Evolutionary conservation across 2,888 invertebrate species (phyloP).

Genomic region (Branchinecta sandiegonensis): DNA sequence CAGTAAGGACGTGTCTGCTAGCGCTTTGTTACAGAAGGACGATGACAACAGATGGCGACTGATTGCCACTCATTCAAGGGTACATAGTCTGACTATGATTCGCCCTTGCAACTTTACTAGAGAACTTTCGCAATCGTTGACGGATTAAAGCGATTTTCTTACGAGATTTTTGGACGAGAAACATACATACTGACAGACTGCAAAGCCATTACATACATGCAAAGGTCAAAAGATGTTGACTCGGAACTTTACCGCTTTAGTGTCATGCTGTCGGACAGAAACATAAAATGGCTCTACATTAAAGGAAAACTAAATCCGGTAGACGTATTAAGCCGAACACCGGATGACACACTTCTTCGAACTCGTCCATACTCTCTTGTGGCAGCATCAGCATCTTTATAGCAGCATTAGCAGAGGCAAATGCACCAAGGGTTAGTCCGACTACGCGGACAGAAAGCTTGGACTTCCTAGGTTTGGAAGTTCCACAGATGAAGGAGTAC

Average conservation of each 20-base stretch:
- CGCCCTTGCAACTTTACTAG: conserved; percentile 4
- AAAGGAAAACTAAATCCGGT: conserved; percentile 11
- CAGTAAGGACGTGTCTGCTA: neutral
- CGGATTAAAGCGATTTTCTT: neutral
- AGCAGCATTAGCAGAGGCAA: neutral
- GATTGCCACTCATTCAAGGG: neutral
- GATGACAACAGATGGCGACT: neutral
- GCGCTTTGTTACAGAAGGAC: neutral
- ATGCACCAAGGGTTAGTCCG: neutral
- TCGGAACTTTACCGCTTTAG: neutral
- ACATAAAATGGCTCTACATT: conserved; percentile 14
- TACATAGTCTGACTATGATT: neutral
- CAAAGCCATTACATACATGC: neutral
- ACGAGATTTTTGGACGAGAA: conserved; percentile 12
- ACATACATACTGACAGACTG: conserved; percentile 11
- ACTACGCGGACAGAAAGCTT: neutral
- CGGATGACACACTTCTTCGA: neutral
- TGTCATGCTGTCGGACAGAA: conserved; percentile 14
- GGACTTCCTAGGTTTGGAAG: conserved; percentile 4
- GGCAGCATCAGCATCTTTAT: neutral
- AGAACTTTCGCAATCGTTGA: conserved; percentile 14
- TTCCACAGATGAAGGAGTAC: neutral
- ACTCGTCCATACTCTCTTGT: neutral
- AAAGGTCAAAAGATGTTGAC: neutral
- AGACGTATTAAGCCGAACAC: neutral